A percentile compares a stretch with the other conserved stretches of the same genome.
Conservation (phyloP, 1,140 invertebrate genomes). For the Drosophila ercepeae region DNA sequence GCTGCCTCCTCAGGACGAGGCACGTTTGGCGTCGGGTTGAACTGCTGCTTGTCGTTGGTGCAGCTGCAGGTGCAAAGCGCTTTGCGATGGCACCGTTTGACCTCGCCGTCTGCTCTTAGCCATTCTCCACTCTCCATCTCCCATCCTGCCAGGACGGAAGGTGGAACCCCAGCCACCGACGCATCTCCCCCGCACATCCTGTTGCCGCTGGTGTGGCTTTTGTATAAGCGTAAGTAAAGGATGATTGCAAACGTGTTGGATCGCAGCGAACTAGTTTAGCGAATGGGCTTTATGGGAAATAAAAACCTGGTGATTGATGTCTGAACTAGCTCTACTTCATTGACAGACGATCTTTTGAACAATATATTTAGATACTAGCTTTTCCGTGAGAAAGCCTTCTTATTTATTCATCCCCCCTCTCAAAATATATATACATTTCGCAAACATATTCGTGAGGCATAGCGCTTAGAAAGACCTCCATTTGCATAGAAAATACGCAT, state of each 20-base stretch:
- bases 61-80: constrained; percentile 44
- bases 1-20: constrained; percentile 30
- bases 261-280: constrained; percentile 32
- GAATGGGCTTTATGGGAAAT: constrained; percentile 32
- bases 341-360: not conserved
- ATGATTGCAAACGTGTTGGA: constrained; percentile 31
- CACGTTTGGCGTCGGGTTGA: constrained; percentile 26
- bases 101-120: constrained; percentile 21
- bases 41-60: constrained; percentile 7
- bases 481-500: constrained; percentile 38
- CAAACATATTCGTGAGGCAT: constrained; percentile 15
- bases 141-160: not conserved
- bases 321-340: not conserved
- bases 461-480: constrained; percentile 5
- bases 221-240: constrained; percentile 14
- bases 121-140: not conserved
- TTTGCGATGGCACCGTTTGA: constrained; percentile 44
- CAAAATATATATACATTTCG: not conserved
- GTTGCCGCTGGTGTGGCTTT: constrained; percentile 7
- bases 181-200: not conserved
- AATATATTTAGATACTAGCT: not conserved
- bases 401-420: not conserved
- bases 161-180: no score
- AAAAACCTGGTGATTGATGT: constrained; percentile 31
- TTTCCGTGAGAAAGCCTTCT: no score